phyloP scores from a whole-genome alignment of 1,140 invertebrate species.

The Paraescarpia echinospica region DNA sequence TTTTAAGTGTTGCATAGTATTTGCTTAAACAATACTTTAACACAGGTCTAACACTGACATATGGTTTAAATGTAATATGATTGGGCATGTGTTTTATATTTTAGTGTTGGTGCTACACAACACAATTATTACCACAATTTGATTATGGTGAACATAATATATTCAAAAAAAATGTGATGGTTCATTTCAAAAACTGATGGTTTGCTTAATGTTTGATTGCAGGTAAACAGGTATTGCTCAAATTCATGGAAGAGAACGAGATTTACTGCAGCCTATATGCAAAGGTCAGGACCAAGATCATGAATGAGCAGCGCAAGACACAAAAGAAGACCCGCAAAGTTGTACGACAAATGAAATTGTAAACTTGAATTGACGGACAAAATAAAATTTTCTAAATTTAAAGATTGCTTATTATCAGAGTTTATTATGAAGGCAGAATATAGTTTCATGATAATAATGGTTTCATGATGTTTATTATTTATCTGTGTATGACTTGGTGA shows the following conservation, averaged over 20 bases:
- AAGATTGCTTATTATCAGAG: too few relatives aligned
- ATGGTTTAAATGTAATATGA: neutral
- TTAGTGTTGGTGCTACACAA: neutral
- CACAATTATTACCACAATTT: neutral
- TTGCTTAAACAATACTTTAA: neutral
- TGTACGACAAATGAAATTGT: neutral
- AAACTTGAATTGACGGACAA: too few relatives aligned
- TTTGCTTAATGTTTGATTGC: too few relatives aligned
- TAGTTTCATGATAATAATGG: too few relatives aligned
- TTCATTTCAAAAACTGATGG: neutral
- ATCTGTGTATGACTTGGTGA: too few relatives aligned
- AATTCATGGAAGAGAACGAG: neutral
- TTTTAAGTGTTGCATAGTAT: neutral
- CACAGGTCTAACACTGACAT: neutral
- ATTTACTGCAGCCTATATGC: neutral
- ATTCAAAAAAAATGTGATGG: too few relatives aligned
- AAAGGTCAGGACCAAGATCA: neutral
- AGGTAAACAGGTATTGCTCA: neutral
- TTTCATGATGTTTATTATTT: too few relatives aligned
- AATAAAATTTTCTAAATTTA: too few relatives aligned
- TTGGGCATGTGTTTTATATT: neutral
- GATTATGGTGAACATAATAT: neutral
- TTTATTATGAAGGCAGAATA: too few relatives aligned
- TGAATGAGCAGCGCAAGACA: neutral
- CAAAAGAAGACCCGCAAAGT: neutral